Evolutionary conservation across 2,888 invertebrate species (phyloP).

Genomic region (Cephalotes varians): DNA sequence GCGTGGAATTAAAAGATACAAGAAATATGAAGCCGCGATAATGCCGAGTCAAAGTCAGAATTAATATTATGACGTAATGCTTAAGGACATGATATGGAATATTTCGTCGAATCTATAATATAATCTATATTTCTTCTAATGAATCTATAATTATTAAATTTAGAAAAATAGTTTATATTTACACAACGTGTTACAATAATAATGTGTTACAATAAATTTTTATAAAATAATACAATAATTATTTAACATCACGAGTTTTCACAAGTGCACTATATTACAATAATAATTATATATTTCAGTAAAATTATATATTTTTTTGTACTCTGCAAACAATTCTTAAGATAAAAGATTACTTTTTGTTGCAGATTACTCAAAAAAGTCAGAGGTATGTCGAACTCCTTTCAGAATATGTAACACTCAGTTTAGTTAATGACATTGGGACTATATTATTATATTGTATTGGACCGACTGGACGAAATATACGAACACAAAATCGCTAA

Average conservation of each 20-base stretch:
- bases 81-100: neutral
- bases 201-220: too few species aligned
- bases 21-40: neutral
- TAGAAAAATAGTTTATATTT: neutral
- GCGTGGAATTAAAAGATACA: slow-evolving; percentile 40
- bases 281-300: neutral
- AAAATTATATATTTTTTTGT: neutral
- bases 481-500: slow-evolving; percentile 26
- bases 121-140: too few species aligned
- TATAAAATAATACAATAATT: neutral
- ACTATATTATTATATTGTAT: slow-evolving; percentile 1
- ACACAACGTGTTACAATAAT: neutral
- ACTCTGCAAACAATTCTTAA: neutral
- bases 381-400: neutral
- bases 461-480: neutral
- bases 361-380: neutral
- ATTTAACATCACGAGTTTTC: neutral
- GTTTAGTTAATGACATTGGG: neutral
- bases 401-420: neutral
- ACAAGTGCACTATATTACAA: neutral
- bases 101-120: neutral
- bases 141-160: neutral
- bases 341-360: neutral
- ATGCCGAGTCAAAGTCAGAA: slow-evolving; percentile 7
- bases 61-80: slow-evolving; percentile 10